These are phyloP conservation scores for Caenorhabditis japonica DNA, from an alignment of 2,888 invertebrate genomes.

Conservation along the genomic window DNA sequence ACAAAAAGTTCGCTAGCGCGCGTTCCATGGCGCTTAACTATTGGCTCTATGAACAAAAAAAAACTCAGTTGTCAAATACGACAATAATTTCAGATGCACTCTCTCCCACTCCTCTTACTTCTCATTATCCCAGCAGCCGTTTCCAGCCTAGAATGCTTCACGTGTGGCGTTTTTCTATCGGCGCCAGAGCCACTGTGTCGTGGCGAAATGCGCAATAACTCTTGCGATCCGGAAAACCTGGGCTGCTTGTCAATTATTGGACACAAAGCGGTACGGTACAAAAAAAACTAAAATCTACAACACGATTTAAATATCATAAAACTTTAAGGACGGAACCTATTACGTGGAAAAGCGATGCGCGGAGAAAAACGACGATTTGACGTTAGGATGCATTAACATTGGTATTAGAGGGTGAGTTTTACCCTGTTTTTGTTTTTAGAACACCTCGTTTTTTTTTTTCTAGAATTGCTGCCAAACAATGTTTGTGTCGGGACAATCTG, in stretches of 20 bases:
- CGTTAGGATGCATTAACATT: constrained; percentile 54
- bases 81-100: constrained; percentile 21
- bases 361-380: constrained; percentile 45
- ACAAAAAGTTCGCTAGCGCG: too few relatives aligned
- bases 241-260: constrained; percentile 57
- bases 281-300: too few relatives aligned
- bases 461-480: constrained; percentile 52
- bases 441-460: not conserved
- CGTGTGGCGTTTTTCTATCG: constrained; percentile 59
- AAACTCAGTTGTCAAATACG: too few relatives aligned
- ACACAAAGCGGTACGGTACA: constrained; percentile 45
- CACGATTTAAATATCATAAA: too few relatives aligned
- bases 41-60: too few relatives aligned
- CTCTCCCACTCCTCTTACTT: not conserved
- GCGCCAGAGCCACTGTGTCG: constrained; percentile 54
- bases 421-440: not conserved
- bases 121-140: not conserved
- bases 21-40: too few relatives aligned
- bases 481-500: constrained; percentile 46
- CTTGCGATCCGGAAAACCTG: constrained; percentile 54
- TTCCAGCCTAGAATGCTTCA: constrained; percentile 50
- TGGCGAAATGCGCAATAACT: constrained; percentile 48
- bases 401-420: constrained; percentile 46
- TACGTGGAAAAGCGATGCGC: constrained; percentile 62
- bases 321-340: constrained; percentile 56